Evolutionary conservation across 2,888 invertebrate species (phyloP), one percentile per base, ranked within the genome.

Genomic region (Eremobia ochroleuca): DNA sequence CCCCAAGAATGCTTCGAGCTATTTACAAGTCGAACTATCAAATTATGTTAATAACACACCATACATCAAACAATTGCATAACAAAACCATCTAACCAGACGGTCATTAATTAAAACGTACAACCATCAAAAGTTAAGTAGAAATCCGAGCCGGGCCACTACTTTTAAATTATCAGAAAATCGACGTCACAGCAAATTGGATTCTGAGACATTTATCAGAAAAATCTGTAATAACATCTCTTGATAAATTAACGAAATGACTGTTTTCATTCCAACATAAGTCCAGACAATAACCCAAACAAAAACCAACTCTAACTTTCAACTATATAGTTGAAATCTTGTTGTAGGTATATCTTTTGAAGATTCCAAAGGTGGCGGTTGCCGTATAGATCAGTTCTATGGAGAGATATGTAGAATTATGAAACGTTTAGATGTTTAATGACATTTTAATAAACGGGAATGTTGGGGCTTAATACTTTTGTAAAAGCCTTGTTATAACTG

Each of bases 171-270:
- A 92, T 92, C 91, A 76, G 85, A 91, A 91, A 89, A 91, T 89
- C 89, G 90, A 92, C 91, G 90, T 91, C 88, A 87, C 79, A 91
- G 92, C 91, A 92, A 93, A 93, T 94, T 93, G 91, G 92, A 90
- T 92, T 91, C 88, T 88, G 79, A 89, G 85, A 87, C 88, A 91
- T 91, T 92, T 91, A 92, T 91, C 90, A 88, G 85, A 88, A 87
- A 91, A 92, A 92, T 91, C 91, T 90, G 89, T 93, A 90, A 91
- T 91, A 90, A 91, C 89, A 84, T 88, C 89, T 79, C 87, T 89
- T 88, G 89, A 92, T 91, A 90, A 88, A 90, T 92, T 91, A 89
- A 90, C 88, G 65, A 79, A 79, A 82, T 59, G 72, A 52, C 70
- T 68, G 49, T 77, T 73, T 65, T 46, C 72, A 82, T 77, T 77